phyloP scores from a whole-genome alignment of 2,888 invertebrate genomes.

The Callyntrura guangdongensis region DNA sequence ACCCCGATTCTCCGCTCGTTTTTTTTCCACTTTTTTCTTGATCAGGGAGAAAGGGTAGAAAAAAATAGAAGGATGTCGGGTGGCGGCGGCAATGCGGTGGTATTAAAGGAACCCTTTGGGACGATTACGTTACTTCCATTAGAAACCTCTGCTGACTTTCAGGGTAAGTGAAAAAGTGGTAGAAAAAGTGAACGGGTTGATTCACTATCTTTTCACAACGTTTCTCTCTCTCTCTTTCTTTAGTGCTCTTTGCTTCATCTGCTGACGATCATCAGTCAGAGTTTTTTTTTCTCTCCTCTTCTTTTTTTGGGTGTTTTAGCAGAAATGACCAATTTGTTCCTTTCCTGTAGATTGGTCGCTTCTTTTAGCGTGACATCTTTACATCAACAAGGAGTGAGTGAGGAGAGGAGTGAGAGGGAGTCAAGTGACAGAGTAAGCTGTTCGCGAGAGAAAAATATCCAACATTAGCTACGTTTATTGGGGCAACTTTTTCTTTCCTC shows the following conservation, averaged over 20 bases:
- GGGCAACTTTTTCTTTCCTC: conserved; percentile 77
- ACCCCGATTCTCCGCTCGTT: conserved; percentile 59
- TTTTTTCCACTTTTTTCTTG: conserved; percentile 39
- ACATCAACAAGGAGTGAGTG: conserved; percentile 76
- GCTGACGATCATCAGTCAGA: not conserved
- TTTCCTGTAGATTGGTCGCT: conserved; percentile 70
- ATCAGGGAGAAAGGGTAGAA: conserved; percentile 25
- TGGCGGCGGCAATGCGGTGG: conserved; percentile 65
- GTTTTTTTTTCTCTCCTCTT: not conserved
- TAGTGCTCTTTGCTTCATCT: not conserved
- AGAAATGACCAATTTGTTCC: conserved; percentile 85
- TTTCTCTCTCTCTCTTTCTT: conserved; percentile 4
- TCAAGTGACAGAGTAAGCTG: conserved; percentile 59
- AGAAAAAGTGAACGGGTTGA: conserved; percentile 59
- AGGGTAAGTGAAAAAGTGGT: conserved; percentile 52
- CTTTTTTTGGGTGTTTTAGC: conserved; percentile 17
- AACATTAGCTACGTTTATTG: conserved; percentile 83
- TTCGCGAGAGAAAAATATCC: conserved; percentile 77
- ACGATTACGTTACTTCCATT: conserved; percentile 84
- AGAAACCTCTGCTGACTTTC: conserved; percentile 78
- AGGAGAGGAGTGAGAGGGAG: not conserved
- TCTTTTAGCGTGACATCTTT: conserved; percentile 83
- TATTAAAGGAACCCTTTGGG: conserved; percentile 83
- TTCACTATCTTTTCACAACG: conserved; percentile 39
- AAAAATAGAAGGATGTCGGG: conserved; percentile 67